Base-by-base conservation (phyloP, 2,888 invertebrate species). In the Meandrusa payeni region DNA sequence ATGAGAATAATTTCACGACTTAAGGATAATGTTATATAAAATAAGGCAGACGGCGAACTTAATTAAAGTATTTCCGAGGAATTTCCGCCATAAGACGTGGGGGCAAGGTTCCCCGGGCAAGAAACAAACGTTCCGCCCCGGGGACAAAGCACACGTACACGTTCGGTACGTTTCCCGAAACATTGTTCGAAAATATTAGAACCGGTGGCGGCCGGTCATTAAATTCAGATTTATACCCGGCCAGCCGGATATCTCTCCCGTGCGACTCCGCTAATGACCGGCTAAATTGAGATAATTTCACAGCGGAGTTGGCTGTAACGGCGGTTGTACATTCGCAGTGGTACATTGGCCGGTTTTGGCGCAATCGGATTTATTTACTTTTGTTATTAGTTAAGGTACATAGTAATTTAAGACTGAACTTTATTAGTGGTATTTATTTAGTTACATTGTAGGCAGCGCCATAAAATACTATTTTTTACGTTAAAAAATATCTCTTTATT, bases 211-310 rank as follows among this genome's bases (percentile, higher is more conserved):
- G 57, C 51, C 62, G 76, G 78, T 77, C 85, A 82, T 86, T 86
- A 85, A 83, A 87, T 81, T 76, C 85, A 85, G 86, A 87, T 87
- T 87, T 87, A 86, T 83, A 76, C 75, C 59, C 67, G 69, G 62
- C 68, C 63, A 71, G 66, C 60, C 72, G 78, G 81, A 78, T 88
- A 88, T 88, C 87, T 87, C 85, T 75, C 86, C 82, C 76, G 76
- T 61, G 82, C 83, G 85, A 82, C 79, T 77, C 69, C 73, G 67
- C 85, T 88, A 88, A 88, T 88, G 88, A 87, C 88, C 86, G 79
- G 61, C 81, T 83, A 86, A 88, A 88, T 86, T 86, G 87, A 87
- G 86, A 88, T 88, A 87, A 88, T 88, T 88, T 80, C 63, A 71
- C 38, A 44, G 43, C 43, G 24, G 43, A 44, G 43, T 38, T 27